Conservation (phyloP, 2,113 vertebrate genomes). For the Mormyrus iriodes region DNA sequence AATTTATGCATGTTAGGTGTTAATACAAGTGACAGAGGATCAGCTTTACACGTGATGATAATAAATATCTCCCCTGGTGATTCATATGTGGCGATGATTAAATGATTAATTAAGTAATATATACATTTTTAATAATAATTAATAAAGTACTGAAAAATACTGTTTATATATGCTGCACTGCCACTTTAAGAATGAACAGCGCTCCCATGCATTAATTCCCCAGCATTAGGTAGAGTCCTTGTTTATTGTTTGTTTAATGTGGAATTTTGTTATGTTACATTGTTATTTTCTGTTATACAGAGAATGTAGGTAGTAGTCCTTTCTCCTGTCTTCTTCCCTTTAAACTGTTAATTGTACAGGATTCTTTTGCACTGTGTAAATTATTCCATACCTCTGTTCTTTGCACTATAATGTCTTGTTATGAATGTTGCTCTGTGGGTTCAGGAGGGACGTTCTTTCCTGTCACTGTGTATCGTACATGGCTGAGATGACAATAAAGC, state of each 20-base stretch:
- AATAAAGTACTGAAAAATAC: background rate
- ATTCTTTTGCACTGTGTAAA: background rate
- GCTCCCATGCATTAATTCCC: background rate
- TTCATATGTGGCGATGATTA: background rate
- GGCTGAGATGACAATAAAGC: background rate
- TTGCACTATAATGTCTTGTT: background rate
- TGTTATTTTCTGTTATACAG: background rate
- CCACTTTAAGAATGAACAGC: background rate
- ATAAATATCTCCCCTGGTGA: background rate
- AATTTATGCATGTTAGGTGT: background rate
- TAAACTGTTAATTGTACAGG: background rate
- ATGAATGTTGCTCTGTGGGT: background rate
- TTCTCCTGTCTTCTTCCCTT: background rate
- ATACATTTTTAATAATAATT: background rate
- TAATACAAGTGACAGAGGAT: background rate
- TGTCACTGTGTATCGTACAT: background rate
- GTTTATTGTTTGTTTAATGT: background rate
- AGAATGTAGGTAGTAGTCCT: background rate
- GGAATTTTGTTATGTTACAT: background rate
- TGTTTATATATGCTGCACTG: background rate
- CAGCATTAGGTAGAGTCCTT: background rate
- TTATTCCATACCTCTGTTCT: background rate
- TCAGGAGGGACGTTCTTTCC: background rate
- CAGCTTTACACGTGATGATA: background rate
- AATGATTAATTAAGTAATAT: background rate